phyloP scores from a whole-genome alignment of 2,797 vertebrate species.

The Lacerta viridis region DNA sequence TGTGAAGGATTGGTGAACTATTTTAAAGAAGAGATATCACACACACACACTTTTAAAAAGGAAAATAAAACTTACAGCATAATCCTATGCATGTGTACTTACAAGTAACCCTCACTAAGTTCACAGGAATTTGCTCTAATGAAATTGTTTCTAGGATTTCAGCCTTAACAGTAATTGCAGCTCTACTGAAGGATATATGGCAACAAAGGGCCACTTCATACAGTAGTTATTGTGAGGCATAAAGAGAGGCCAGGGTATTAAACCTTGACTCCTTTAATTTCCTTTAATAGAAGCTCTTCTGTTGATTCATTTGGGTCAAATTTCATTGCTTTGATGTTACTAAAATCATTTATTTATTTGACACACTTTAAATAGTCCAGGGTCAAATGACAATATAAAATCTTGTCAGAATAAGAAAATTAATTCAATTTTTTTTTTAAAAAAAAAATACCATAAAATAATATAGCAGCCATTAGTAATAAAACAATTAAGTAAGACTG shows the following conservation, averaged over 20 bases:
- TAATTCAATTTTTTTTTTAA: background rate
- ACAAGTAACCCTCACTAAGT: background rate
- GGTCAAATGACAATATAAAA: background rate
- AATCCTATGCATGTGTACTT: background rate
- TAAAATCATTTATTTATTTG: background rate
- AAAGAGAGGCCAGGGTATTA: slow-evolving; percentile 6
- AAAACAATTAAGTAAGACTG: background rate
- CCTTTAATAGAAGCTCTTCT: background rate
- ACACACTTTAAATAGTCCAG: background rate
- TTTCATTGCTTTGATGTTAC: slow-evolving; percentile 35
- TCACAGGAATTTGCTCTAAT: background rate
- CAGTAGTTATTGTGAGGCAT: slow-evolving; percentile 26
- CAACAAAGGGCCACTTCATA: background rate
- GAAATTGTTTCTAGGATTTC: background rate
- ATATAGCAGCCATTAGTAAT: background rate
- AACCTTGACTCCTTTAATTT: background rate
- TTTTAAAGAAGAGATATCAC: background rate
- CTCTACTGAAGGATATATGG: background rate
- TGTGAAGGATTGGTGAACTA: background rate
- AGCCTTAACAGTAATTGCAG: background rate
- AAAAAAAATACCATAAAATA: background rate
- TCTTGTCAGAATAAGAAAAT: background rate
- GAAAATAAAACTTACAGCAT: background rate
- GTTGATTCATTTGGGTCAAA: background rate
- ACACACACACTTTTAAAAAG: too few relatives aligned